Percentiles rank a stretch among this genome's conserved stretches.
phyloP scores from a whole-genome alignment of 2,113 vertebrate genomes.

The Urocitellus parryii region DNA sequence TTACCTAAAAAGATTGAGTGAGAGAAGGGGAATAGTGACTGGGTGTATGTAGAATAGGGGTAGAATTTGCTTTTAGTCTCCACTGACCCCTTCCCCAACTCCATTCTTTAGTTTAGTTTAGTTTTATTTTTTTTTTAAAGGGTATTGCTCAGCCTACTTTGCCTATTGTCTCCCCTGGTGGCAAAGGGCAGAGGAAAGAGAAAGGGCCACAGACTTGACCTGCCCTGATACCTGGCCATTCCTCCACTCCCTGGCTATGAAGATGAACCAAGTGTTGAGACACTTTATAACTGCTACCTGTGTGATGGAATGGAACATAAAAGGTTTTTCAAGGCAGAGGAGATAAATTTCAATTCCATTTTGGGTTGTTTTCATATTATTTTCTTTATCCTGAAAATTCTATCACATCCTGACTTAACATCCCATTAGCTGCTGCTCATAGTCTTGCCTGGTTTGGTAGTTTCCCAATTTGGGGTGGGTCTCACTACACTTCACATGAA shows the following conservation, averaged over 20 bases:
- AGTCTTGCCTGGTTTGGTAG: not conserved
- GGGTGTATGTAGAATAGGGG: not conserved
- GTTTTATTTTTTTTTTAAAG: not conserved
- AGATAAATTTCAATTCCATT: slow-evolving; percentile 5
- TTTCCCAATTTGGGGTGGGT: not conserved
- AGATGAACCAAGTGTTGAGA: not conserved
- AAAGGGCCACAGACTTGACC: not conserved
- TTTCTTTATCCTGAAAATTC: slow-evolving; percentile 33
- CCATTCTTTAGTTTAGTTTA: not conserved
- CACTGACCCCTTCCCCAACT: not conserved
- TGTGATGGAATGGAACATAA: not conserved
- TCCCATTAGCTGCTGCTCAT: not conserved
- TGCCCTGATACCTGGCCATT: not conserved
- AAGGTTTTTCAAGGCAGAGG: not conserved
- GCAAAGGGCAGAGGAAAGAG: not conserved
- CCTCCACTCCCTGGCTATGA: not conserved
- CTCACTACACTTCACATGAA: not conserved
- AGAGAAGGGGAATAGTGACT: not conserved
- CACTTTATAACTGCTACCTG: not conserved
- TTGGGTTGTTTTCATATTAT: not conserved
- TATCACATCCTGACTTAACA: not conserved
- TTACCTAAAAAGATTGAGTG: not conserved
- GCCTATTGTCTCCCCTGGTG: not conserved
- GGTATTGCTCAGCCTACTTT: not conserved
- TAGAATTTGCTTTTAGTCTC: not conserved